Base-by-base conservation (phyloP, 2,888 invertebrate genomes). In the Rugalucina vietnamica region DNA sequence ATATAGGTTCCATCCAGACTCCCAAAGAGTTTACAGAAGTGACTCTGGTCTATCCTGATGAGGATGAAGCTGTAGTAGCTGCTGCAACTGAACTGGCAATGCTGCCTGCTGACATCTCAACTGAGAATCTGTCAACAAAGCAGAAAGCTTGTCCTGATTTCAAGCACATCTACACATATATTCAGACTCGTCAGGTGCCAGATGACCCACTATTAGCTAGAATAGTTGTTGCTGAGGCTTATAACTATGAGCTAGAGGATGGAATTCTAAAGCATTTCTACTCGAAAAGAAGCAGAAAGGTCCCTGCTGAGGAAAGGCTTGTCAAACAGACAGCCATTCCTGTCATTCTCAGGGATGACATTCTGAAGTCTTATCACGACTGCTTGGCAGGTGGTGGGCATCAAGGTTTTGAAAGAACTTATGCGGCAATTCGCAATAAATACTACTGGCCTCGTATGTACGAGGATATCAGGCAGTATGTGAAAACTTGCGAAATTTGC, bases 401-500 rank as follows among this genome's bases (percentile, higher is more conserved):
- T 49, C 86, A 89, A 76, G 87, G 88, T 12, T 79, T 86, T 60
- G 85, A 89, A 39, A 32, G 87, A n/a, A 86, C 88, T 32, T 88
- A 85, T 77, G 80, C 60, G 24, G 69, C 84, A 21, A 50, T 88
- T 21, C 49, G 85, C 0, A 34, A 34, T 8, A 87, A 86, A 65
- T 89, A 85, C 60, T 88, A 27, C 73, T 90, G 89, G 89, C 88
- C 86, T 3, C n/a, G 71, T 32, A 90, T 90, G 89, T 90, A 76
- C 50, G 37, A 29, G 36, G 86, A 89, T 50, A 65, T 75, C 4
- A 69, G 74, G 24, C 34, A 57, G 14, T 88, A 89, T 73, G 71
- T 80, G 12, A 29, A 74, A 36, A 77, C 84, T 8, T 90, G 89
- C 50, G 78, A 85, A 50, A 27, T 32, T 0, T 89, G 88, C 43